Evolutionary conservation across 2,113 vertebrate species (phyloP).

Genomic region (Eulacestoma nigropectus): DNA sequence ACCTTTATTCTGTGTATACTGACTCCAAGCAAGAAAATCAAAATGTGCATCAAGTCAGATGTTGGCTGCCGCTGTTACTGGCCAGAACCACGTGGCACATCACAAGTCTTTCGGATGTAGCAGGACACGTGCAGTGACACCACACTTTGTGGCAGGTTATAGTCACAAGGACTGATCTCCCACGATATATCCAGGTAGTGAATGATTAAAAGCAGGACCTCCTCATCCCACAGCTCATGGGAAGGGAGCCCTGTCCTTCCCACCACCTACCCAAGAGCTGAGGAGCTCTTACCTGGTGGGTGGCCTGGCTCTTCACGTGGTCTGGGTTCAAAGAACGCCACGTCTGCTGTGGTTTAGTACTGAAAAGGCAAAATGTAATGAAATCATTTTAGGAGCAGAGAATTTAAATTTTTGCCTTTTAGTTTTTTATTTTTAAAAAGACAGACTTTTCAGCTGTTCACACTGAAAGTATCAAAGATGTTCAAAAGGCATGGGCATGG

Average conservation of each 20-base stretch:
- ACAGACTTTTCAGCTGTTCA: neutral
- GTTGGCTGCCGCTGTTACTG: neutral
- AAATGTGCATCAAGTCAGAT: neutral
- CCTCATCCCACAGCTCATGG: conserved; percentile 54
- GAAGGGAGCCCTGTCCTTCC: conserved; percentile 64
- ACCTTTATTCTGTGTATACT: neutral
- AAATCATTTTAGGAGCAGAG: conserved; percentile 8
- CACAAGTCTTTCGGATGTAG: neutral
- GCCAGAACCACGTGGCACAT: conserved; percentile 40
- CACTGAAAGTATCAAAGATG: conserved; percentile 4
- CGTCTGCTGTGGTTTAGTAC: neutral
- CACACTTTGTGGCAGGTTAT: conserved; percentile 41
- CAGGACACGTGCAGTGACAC: neutral
- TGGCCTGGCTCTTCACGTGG: conserved; percentile 58
- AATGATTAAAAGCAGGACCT: conserved; percentile 73
- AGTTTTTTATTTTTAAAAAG: neutral
- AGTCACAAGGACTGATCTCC: conserved; percentile 45
- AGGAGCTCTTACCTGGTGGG: conserved; percentile 32
- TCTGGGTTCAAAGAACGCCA: conserved; percentile 67
- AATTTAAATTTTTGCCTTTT: neutral
- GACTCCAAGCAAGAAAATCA: neutral
- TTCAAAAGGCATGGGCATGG: neutral
- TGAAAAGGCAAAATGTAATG: conserved; percentile 33
- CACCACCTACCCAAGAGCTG: conserved; percentile 55
- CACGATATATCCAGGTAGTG: conserved; percentile 52